Evolutionary conservation across 1,140 invertebrate genomes (phyloP), one percentile per base, ranked within the genome.

Genomic region (Bradysia coprophila): DNA sequence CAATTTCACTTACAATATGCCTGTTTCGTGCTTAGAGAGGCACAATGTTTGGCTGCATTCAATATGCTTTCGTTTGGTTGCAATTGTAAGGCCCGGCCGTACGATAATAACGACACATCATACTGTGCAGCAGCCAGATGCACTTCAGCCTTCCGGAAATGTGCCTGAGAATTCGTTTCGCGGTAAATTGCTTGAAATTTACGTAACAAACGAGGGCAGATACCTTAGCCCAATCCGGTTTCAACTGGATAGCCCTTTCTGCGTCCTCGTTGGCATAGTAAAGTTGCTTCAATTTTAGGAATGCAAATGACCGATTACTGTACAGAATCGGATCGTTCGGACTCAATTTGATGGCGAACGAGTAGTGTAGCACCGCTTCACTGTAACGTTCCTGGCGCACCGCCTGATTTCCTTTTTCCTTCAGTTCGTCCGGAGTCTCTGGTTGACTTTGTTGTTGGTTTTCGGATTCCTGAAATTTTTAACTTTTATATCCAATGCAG

Each of bases 181-280:
- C 21, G 2, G 18, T 23, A 21, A 18, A n/a, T 24, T 20, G 15
- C 10, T 24, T 11, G 10, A 15, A 41, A 28, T n/a, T 41, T 11
- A 20, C 40, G 3, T 15, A 40, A 19, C 15, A 32, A 42, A 21
- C 20, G 15, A 34, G 20, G 28, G 8, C 20, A 34, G 42, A 47
- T 66, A 81, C 81, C 71, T 87, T 88, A 11, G 78, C 73, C 81
- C 83, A 87, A 40, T 74, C 67, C 21, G 81, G 81, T 51, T 80
- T 76, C 33, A 87, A 52, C 52, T 66, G 67, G 40, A 86, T 81
- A 15, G 76, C 73, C 59, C 76, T 70, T 50, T 78, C 67, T 11
- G 84, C 83, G 69, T 89, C 84, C 59, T 83, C 67, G 49, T 81
- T 59, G 2, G 83, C 77, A 49, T 79, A 70, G 59, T 75, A 79